A percentile compares a stretch with the other conserved stretches of the same genome.
Conservation (phyloP, 2,888 invertebrate genomes). For the Eupithecia insigniata region DNA sequence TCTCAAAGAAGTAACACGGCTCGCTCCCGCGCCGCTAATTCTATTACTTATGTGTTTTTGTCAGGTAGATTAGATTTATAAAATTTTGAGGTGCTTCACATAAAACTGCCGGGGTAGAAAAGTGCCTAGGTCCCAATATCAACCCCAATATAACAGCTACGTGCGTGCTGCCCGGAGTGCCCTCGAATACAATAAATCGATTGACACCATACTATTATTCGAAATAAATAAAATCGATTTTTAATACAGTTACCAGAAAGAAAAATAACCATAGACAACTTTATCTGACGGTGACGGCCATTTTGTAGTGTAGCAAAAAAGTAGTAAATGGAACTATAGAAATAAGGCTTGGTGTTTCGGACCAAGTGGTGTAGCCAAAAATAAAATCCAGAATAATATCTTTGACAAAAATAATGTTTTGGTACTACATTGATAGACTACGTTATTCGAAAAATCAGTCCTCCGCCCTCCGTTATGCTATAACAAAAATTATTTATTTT, state of each 20-base stretch:
- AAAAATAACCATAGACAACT: slow-evolving; percentile 9
- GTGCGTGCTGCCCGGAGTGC: too few relatives aligned
- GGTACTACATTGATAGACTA: neutral
- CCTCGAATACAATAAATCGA: neutral
- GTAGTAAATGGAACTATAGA: neutral
- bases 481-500: too few relatives aligned
- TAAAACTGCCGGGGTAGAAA: too few relatives aligned
- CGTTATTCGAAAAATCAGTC: too few relatives aligned
- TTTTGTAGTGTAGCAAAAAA: neutral
- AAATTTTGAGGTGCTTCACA: too few relatives aligned
- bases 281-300: slow-evolving; percentile 10
- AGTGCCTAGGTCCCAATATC: too few relatives aligned
- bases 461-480: too few relatives aligned
- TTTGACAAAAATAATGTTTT: neutral
- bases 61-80: too few relatives aligned
- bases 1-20: too few relatives aligned
- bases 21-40: too few relatives aligned
- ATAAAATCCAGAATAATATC: neutral
- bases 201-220: neutral
- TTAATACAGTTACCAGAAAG: neutral
- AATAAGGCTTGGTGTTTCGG: slow-evolving; percentile 6
- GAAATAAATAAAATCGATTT: neutral
- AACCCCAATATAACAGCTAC: too few relatives aligned
- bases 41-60: too few relatives aligned
- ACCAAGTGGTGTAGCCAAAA: slow-evolving; percentile 3